Conservation (phyloP, 2,797 vertebrate genomes). For the Arctocebus calabarensis region DNA sequence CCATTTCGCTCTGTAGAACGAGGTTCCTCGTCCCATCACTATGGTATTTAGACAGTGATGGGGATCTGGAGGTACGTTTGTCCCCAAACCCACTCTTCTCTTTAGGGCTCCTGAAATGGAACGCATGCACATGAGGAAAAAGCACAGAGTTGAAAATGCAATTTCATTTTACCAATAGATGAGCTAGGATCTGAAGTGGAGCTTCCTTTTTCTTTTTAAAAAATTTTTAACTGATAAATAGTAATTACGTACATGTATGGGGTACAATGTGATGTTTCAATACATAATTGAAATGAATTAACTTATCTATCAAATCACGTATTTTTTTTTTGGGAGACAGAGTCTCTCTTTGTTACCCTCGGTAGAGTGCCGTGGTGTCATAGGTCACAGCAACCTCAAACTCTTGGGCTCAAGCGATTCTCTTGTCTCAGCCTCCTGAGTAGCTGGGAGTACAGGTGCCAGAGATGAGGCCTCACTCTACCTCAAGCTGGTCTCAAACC, state of each 20-base stretch:
- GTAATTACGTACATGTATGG: neutral
- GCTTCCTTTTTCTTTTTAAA: neutral
- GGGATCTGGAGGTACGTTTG: fast-evolving
- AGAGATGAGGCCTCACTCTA: too few species aligned
- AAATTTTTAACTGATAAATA: neutral
- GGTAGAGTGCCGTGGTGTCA: too few species aligned
- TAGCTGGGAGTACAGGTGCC: too few species aligned
- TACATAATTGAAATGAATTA: too few species aligned
- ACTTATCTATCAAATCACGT: too few species aligned
- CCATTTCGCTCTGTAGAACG: neutral
- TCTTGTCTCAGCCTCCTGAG: too few species aligned
- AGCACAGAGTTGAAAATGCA: fast-evolving
- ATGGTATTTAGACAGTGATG: neutral
- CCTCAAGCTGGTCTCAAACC: too few species aligned
- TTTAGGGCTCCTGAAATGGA: neutral
- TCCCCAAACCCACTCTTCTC: neutral
- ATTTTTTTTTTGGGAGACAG: too few species aligned
- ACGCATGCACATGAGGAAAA: neutral
- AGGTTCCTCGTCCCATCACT: neutral
- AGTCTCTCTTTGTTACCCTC: too few species aligned
- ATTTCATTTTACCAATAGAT: neutral
- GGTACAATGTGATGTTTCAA: too few species aligned
- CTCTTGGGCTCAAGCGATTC: too few species aligned
- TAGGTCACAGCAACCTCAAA: too few species aligned
- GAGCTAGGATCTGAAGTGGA: neutral